Percentiles rank a stretch among this genome's conserved stretches.
Evolutionary conservation across 2,888 invertebrate species (phyloP).

Genomic region (Mesoligia furuncula): DNA sequence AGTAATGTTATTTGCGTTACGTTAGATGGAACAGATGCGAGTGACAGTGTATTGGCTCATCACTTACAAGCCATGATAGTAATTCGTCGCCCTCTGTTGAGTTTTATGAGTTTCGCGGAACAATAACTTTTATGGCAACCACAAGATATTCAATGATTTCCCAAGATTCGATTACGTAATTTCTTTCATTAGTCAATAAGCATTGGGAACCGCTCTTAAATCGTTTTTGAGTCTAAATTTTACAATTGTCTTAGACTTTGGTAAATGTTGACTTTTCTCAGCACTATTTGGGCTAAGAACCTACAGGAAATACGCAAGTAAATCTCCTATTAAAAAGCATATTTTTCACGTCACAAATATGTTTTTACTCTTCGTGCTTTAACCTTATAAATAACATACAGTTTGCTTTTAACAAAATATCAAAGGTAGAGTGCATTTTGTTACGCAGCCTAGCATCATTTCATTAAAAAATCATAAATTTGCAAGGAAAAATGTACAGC

Average conservation of each 20-base stretch:
- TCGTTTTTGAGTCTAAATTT: background rate
- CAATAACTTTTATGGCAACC: constrained; percentile 51
- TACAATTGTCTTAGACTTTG: background rate
- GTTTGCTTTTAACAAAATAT: constrained; percentile 32
- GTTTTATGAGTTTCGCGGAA: constrained; percentile 55
- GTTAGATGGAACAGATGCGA: constrained; percentile 16
- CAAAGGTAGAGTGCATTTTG: constrained; percentile 22
- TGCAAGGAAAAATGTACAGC: constrained; percentile 20
- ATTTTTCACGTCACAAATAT: background rate
- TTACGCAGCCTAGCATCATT: background rate
- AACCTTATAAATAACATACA: constrained; percentile 1
- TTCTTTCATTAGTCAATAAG: constrained; percentile 11
- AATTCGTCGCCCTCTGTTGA: constrained; percentile 53
- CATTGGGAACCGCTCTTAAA: background rate
- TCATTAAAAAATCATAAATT: constrained; percentile 28
- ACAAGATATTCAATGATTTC: constrained; percentile 30
- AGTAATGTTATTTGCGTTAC: background rate
- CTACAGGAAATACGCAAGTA: background rate
- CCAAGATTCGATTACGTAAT: constrained; percentile 35
- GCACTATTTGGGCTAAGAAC: background rate
- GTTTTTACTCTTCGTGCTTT: background rate
- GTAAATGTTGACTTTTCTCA: background rate
- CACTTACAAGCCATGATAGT: constrained; percentile 22
- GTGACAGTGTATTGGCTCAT: constrained; percentile 39
- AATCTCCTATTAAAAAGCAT: background rate